These are phyloP conservation scores for Thamnophis elegans DNA, from an alignment of 2,797 vertebrate genomes.

Conservation along the genomic window DNA sequence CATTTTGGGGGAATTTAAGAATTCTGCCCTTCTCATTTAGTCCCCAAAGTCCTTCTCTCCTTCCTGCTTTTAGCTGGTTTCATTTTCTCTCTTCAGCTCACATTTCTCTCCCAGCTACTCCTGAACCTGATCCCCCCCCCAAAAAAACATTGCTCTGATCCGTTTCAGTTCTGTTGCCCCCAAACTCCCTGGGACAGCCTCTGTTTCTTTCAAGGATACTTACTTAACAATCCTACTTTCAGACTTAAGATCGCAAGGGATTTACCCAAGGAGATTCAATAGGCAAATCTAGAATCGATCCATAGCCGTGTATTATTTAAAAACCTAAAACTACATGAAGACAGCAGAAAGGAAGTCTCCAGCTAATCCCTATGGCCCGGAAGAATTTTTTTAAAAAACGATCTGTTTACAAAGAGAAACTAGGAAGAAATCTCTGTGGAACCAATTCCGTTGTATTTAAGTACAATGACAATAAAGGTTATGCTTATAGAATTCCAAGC, in stretches of 20 bases:
- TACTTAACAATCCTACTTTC: neutral
- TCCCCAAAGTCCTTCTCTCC: neutral
- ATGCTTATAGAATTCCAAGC: no score
- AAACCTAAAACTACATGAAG: neutral
- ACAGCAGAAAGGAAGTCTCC: neutral
- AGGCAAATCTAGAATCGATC: neutral
- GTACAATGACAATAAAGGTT: no score
- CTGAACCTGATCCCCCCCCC: no score
- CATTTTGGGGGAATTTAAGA: neutral
- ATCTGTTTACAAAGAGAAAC: neutral
- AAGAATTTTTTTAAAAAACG: neutral
- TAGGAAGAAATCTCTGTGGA: no score
- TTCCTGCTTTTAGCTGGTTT: neutral
- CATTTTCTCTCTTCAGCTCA: neutral
- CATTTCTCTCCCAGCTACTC: neutral
- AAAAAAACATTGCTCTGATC: neutral
- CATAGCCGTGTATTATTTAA: neutral
- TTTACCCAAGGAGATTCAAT: neutral
- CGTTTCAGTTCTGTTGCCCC: neutral
- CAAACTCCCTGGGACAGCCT: neutral
- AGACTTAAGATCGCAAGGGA: no score
- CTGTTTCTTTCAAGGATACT: neutral
- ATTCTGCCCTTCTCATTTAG: neutral
- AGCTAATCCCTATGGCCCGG: neutral
- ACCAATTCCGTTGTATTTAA: no score